Evolutionary conservation across 2,888 invertebrate genomes (phyloP), one percentile per base, ranked within the genome.

Genomic region (Dastarcus helophoroides): DNA sequence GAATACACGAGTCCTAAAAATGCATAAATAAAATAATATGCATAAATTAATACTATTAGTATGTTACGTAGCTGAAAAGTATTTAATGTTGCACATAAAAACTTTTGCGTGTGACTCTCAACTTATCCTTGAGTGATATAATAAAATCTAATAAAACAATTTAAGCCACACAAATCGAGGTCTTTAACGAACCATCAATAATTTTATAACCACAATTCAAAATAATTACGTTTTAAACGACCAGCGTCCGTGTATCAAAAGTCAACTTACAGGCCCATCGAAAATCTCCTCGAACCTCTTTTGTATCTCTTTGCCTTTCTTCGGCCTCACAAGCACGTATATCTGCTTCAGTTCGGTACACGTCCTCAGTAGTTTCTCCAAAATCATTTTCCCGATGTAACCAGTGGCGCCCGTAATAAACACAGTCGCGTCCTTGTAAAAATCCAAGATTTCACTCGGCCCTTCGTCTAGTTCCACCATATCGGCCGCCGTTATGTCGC

Each of bases 401-500:
- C 61, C 60, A 0, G 60, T 58, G 3, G 45, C 57, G n/a, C 61
- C 61, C 0, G 60, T 60, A 5, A 62, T 36, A 28, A 60, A 53
- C 7, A 60, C 37, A 1, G 48, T 50, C 9, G 51, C 45, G 13
- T 47, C 45, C n/a, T 40, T 38, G 40, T 51, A 62, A 38, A 51
- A 58, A 22, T 47, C 32, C 9, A 36, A 32, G 4, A 53, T 48
- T 22, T 54, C 45, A 17, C 53, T 53, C 22, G 50, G 44, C 19
- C 43, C 45, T 27, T 48, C 46, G 14, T 46, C 43, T 2, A 43
- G 42, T 13, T 64, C 55, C 13, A 63, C 51, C 65, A 68, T 66
- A 37, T 68, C 60, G 31, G 54, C 48, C 23, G 60, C 64, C 0
- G 65, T 65, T 5, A 69, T 67, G 40, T 69, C 68, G 0, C 59